Conservation (phyloP, 2,113 vertebrate species). For the Eudyptes chrysolophus region DNA sequence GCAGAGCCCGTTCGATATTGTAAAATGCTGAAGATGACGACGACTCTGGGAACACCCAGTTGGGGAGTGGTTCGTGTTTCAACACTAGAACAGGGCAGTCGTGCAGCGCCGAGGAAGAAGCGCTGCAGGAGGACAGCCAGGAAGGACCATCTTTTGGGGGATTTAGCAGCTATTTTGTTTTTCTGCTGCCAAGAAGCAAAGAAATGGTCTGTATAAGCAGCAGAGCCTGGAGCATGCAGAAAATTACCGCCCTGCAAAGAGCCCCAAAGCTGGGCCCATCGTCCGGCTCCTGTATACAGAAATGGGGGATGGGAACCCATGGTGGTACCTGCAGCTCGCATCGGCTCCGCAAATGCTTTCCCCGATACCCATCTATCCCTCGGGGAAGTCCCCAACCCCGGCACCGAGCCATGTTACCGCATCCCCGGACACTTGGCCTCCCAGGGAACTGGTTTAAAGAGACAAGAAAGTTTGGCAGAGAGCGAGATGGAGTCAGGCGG, state of each 20-base stretch:
- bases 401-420: accelerated
- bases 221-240: background rate
- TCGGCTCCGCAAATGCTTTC: background rate
- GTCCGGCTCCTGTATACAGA: background rate
- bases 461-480: background rate
- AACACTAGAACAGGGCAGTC: background rate
- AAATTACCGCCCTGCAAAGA: background rate
- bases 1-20: accelerated
- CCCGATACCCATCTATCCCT: background rate
- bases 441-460: background rate
- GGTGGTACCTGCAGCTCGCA: background rate
- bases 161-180: background rate
- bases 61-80: background rate
- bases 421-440: background rate
- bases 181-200: background rate
- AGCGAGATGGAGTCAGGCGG: background rate
- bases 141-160: background rate
- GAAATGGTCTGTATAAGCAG: background rate
- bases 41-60: background rate
- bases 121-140: background rate
- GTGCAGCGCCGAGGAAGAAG: background rate
- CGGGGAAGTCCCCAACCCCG: background rate
- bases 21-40: background rate
- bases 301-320: accelerated
- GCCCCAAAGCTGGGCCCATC: background rate